Evolutionary conservation across 2,113 vertebrate genomes (phyloP), one percentile per base, ranked within the genome.

Genomic region (Euleptes europaea): DNA sequence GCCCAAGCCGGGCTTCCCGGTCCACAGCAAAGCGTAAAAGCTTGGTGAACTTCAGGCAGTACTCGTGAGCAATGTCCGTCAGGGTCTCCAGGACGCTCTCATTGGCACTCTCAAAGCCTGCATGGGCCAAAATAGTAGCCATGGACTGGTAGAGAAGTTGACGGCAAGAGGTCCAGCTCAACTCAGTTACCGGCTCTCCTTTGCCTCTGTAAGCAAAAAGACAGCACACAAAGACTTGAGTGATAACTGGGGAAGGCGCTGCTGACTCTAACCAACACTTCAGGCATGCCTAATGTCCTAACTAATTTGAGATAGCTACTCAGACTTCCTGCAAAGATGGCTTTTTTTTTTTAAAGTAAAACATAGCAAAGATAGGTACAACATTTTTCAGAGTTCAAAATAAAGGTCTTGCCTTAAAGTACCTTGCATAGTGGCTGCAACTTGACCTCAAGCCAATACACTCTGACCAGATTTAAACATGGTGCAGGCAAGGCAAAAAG

Each of bases 61-160:
- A 99, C 91, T 99, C 98, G 0, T 99, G 98, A 1, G 97, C 97
- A 17, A 99, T 94, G 63, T 99, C 99, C 0, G 98, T 99, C 38
- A 99, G 95, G 5, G 98, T 99, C 95, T 99, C 98, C 92, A 99
- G 94, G 33, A 99, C 98, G 0, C 98, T 98, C 93, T 99, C 98
- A 17, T 98, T 98, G 71, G 98, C 98, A 0, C 95, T 97, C 89
- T 99, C 98, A 3, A 99, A 99, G 84, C 99, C 99, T 0, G 98
- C 96, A 0, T 99, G 99, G 1, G 99, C 98, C 93, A 99, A 95
- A 84, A 99, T 96, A 5, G 98, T 99, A 92, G 98, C 98, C 76
- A 99, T 97, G 0, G 99, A 98, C 95, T 99, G 98, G 96, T 99
- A 99, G 42, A 99, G 97, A 10, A 99, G 98, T 93, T 98, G 99